Conservation (phyloP, 2,113 vertebrate species). For the Uria aalge region DNA sequence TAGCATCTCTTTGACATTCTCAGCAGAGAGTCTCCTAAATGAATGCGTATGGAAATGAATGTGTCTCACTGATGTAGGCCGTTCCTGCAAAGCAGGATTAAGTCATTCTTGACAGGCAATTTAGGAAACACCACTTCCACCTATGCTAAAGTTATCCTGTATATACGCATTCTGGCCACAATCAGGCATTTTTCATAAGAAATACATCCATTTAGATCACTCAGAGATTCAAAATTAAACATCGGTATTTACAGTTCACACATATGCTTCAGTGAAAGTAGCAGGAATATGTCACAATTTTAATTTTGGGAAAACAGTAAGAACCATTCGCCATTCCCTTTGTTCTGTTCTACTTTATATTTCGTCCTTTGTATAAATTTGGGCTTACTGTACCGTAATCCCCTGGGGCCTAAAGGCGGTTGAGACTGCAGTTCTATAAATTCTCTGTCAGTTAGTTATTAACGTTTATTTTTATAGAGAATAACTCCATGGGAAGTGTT, state of each 20-base stretch:
- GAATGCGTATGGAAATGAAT: slow-evolving; percentile 19
- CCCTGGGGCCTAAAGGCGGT: neutral
- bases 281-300: neutral
- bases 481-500: slow-evolving; percentile 39
- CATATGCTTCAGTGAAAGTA: neutral
- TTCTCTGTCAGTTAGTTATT: slow-evolving; percentile 41
- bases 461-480: slow-evolving; percentile 43
- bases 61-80: neutral
- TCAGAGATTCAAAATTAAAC: neutral
- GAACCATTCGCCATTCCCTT: neutral
- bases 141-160: rapidly evolving
- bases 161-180: neutral
- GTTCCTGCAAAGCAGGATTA: neutral
- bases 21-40: neutral
- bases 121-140: neutral
- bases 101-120: neutral
- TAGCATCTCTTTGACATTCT: slow-evolving; percentile 22
- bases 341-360: neutral
- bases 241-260: rapidly evolving
- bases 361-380: slow-evolving; percentile 2
- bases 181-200: neutral
- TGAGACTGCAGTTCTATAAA: slow-evolving; percentile 27
- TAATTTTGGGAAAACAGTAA: neutral
- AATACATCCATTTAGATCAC: neutral
- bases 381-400: neutral